These are phyloP conservation scores for Sternarchorhynchus goeldii DNA, from an alignment of 2,797 vertebrate genomes.

Conservation along the genomic window DNA sequence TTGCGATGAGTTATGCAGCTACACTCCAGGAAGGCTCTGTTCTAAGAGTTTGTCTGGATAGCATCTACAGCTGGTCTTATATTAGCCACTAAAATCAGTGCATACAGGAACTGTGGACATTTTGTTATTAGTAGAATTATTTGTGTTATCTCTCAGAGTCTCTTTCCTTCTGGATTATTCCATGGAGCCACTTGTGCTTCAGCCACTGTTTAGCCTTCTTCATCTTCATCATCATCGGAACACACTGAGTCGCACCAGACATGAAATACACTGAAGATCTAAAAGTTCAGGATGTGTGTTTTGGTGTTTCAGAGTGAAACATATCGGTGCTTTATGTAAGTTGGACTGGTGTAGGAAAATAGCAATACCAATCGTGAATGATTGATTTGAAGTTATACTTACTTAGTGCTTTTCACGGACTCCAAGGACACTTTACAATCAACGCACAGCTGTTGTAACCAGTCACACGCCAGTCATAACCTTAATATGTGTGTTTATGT, in stretches of 20 bases:
- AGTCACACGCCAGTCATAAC: too few species aligned
- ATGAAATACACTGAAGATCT: too few species aligned
- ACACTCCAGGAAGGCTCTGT: constrained; percentile 24
- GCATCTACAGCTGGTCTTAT: constrained; percentile 11
- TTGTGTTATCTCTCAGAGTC: background rate
- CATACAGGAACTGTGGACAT: background rate
- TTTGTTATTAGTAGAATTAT: background rate
- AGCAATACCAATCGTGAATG: too few species aligned
- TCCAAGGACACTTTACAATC: too few species aligned
- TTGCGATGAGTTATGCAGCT: constrained; percentile 36
- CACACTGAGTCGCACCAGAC: background rate
- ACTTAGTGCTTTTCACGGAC: too few species aligned
- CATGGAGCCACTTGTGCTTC: background rate
- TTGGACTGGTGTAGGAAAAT: background rate
- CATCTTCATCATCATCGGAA: background rate
- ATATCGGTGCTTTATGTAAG: background rate
- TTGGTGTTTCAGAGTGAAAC: background rate
- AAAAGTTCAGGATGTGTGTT: too few species aligned
- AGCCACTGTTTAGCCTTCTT: background rate
- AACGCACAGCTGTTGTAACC: too few species aligned
- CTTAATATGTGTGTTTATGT: too few species aligned
- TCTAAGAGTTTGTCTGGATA: constrained; percentile 31
- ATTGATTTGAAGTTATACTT: too few species aligned
- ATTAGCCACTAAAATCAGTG: constrained; percentile 2
- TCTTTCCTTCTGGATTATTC: too few species aligned